Conservation (phyloP, 2,888 invertebrate genomes). For the Oscheius onirici region DNA sequence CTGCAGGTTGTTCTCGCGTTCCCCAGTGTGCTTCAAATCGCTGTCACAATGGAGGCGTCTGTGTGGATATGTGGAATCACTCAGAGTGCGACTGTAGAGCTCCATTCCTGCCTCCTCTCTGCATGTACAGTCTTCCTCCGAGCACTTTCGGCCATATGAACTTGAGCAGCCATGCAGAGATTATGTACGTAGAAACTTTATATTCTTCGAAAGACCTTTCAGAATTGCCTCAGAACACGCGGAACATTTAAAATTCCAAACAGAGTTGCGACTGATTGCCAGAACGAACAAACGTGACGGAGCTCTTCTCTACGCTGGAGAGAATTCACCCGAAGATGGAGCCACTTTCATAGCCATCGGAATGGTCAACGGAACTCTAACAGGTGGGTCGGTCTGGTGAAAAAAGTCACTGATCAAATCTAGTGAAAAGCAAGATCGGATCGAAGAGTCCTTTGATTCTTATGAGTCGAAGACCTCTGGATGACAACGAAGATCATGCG, state of each 20-base stretch:
- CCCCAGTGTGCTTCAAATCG: constrained; percentile 57
- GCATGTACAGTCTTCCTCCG: constrained; percentile 57
- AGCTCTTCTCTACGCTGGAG: constrained; percentile 60
- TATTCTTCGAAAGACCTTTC: background rate
- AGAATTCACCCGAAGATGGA: constrained; percentile 47
- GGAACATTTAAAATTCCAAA: constrained; percentile 41
- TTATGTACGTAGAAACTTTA: constrained; percentile 13
- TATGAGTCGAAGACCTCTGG: constrained; percentile 39
- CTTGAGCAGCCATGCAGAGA: constrained; percentile 18
- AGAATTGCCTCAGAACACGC: constrained; percentile 24
- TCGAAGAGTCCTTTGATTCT: constrained; percentile 40
- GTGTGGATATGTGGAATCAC: constrained; percentile 64
- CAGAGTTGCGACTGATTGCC: constrained; percentile 60
- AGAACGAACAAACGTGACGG: constrained; percentile 52
- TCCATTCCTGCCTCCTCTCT: constrained; percentile 64
- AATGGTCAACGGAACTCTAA: constrained; percentile 47
- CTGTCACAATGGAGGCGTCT: constrained; percentile 61
- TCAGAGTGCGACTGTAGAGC: constrained; percentile 60
- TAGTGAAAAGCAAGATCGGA: constrained; percentile 45
- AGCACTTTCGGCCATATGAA: constrained; percentile 63
- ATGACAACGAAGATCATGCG: constrained; percentile 64
- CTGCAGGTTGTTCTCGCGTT: constrained; percentile 55
- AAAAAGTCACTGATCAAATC: background rate
- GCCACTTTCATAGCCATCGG: constrained; percentile 52
- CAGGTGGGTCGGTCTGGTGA: too few relatives aligned